phyloP scores from a whole-genome alignment of 2,113 vertebrate genomes.

The Hemicordylus capensis region DNA sequence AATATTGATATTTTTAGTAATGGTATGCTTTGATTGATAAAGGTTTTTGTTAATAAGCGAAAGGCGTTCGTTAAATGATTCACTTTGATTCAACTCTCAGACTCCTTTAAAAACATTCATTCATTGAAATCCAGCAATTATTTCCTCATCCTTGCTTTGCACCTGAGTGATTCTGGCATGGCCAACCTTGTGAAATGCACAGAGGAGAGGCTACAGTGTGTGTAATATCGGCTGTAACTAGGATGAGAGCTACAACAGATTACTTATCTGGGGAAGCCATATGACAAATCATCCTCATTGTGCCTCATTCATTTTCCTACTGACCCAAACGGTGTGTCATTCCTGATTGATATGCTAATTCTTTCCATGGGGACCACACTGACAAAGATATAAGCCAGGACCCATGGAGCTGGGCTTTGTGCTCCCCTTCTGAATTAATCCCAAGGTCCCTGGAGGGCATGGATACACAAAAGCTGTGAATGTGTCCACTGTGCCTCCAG shows the following conservation, averaged over 20 bases:
- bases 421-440: background rate
- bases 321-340: background rate
- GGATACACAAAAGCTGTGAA: background rate
- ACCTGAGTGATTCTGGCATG: conserved; percentile 14
- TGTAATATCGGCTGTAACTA: background rate
- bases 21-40: conserved; percentile 1
- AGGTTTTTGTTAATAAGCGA: conserved; percentile 30
- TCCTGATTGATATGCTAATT: conserved; percentile 19
- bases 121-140: conserved; percentile 25
- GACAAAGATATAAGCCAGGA: background rate
- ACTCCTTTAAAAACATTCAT: background rate
- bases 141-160: background rate
- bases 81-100: background rate
- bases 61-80: conserved; percentile 38
- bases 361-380: background rate
- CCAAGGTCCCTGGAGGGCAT: conserved; percentile 45
- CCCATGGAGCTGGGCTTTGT: background rate
- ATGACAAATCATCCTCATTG: conserved; percentile 39
- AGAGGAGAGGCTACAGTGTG: background rate
- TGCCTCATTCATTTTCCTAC: conserved; percentile 32
- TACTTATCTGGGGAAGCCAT: conserved; percentile 12
- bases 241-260: background rate
- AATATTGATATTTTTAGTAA: conserved; percentile 14
- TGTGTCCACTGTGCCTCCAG: conserved; percentile 43
- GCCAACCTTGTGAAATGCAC: background rate